These are phyloP conservation scores for Rhadinocentrus ornatus DNA, from an alignment of 2,797 vertebrate species.

Conservation along the genomic window DNA sequence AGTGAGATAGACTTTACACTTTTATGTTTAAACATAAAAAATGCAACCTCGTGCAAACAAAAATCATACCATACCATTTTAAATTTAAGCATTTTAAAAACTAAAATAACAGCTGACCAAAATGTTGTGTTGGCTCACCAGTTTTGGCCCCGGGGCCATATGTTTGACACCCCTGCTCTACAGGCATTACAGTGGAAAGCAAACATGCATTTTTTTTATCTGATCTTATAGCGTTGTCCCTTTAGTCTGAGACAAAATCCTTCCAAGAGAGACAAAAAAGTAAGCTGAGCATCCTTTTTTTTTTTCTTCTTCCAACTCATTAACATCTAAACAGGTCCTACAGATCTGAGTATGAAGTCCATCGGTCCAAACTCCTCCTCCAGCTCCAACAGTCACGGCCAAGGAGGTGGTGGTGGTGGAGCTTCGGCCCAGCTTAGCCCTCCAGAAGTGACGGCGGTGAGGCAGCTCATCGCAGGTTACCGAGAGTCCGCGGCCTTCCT, in stretches of 20 bases:
- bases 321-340: slow-evolving; percentile 86
- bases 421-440: slow-evolving; percentile 95
- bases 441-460: slow-evolving; percentile 95
- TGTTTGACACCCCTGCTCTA: not conserved
- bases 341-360: slow-evolving; percentile 99
- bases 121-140: not conserved
- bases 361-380: slow-evolving; percentile 87
- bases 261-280: not conserved
- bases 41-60: no score
- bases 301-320: not conserved
- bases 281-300: not conserved
- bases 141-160: not conserved
- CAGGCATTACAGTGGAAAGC: not conserved
- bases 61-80: no score
- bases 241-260: no score
- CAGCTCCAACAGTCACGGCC: slow-evolving; percentile 90
- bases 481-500: slow-evolving; percentile 97
- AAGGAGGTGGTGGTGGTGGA: slow-evolving; percentile 87
- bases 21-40: no score
- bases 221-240: no score
- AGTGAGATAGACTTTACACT: no score
- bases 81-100: no score
- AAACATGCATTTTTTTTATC: no score
- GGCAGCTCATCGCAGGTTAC: slow-evolving; percentile 98
- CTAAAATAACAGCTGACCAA: no score